A percentile compares a stretch with the other conserved stretches of the same genome.
These are phyloP conservation scores for Eupithecia abbreviata DNA, from an alignment of 2,888 invertebrate species.

Conservation along the genomic window DNA sequence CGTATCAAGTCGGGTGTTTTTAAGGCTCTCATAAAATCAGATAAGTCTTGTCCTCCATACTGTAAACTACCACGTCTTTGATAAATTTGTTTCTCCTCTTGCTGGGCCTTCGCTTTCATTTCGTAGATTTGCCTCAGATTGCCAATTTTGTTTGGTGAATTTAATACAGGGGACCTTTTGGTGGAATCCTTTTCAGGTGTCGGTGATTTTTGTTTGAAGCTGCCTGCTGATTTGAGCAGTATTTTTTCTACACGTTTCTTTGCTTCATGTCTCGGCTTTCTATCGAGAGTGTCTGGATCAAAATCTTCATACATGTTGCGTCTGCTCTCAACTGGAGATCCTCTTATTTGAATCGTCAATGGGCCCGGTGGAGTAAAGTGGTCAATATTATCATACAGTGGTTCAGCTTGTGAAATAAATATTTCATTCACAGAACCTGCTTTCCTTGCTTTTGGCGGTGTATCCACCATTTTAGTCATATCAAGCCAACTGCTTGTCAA, in stretches of 20 bases:
- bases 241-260: conserved; percentile 79
- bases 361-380: conserved; percentile 86
- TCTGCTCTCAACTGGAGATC: conserved; percentile 86
- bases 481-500: conserved; percentile 76
- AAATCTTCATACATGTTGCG: conserved; percentile 89
- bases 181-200: conserved; percentile 60
- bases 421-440: conserved; percentile 86
- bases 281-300: conserved; percentile 93
- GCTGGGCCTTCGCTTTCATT: conserved; percentile 83
- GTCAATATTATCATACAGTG: conserved; percentile 77
- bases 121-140: conserved; percentile 92
- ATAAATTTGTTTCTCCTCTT: conserved; percentile 62
- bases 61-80: conserved; percentile 72
- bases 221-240: conserved; percentile 87
- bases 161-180: conserved; percentile 62
- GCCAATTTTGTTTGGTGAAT: conserved; percentile 85
- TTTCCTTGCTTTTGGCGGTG: conserved; percentile 64
- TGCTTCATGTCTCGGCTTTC: conserved; percentile 84
- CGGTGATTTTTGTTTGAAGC: conserved; percentile 85
- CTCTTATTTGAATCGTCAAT: conserved; percentile 92
- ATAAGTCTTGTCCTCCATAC: conserved; percentile 63
- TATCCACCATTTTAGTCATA: conserved; percentile 60
- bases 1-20: conserved; percentile 70
- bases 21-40: conserved; percentile 62
- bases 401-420: conserved; percentile 85